phyloP scores from a whole-genome alignment of 2,888 invertebrate genomes.

The Tenthredo mesomela region DNA sequence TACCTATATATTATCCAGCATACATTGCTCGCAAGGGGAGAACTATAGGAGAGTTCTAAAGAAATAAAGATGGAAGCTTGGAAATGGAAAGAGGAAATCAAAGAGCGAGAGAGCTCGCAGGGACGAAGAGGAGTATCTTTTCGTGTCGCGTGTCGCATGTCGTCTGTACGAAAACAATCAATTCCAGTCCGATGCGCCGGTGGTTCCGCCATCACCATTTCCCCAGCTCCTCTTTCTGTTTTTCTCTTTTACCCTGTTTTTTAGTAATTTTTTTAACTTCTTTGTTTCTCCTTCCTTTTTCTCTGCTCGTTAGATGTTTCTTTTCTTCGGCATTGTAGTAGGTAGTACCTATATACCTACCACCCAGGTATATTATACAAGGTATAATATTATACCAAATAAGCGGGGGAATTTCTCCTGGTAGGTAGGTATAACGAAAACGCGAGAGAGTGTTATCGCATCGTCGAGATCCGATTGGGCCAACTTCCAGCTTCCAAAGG shows the following conservation, averaged over 20 bases:
- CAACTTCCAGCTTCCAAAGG: conserved; percentile 1
- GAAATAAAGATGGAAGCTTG: conserved; percentile 42
- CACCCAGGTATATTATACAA: background rate
- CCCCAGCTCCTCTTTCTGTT: background rate
- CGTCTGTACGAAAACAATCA: conserved; percentile 71
- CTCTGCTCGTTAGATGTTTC: conserved; percentile 53
- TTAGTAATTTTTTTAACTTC: conserved; percentile 58
- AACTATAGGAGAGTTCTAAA: conserved; percentile 33
- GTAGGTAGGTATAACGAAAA: background rate
- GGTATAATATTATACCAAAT: background rate
- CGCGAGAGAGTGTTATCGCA: conserved; percentile 10
- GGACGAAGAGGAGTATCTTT: conserved; percentile 47
- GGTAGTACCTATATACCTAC: background rate
- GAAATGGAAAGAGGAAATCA: conserved; percentile 26
- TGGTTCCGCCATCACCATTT: conserved; percentile 42
- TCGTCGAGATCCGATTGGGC: conserved; percentile 26
- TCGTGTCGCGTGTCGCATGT: conserved; percentile 59
- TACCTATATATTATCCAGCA: background rate
- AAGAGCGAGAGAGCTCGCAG: conserved; percentile 19
- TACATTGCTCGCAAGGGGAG: background rate
- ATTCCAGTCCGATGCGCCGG: conserved; percentile 60
- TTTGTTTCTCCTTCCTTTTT: conserved; percentile 11
- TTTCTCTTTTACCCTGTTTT: conserved; percentile 36
- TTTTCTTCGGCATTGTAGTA: background rate
- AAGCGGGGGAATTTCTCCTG: background rate